phyloP scores from a whole-genome alignment of 2,113 vertebrate genomes.

The Peucedramus taeniatus region DNA sequence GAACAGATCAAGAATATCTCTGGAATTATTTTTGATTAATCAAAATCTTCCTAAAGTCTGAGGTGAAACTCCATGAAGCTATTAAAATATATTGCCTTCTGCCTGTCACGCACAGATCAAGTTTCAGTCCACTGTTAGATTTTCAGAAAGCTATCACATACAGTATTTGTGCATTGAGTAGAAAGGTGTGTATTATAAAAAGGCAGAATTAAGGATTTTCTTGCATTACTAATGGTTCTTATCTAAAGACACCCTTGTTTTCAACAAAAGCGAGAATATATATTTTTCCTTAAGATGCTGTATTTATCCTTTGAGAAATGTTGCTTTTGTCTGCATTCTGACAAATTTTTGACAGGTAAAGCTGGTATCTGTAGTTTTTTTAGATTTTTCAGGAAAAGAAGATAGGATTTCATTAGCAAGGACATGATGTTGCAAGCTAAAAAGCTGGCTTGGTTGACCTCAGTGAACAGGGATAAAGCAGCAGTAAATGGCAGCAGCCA shows the following conservation, averaged over 20 bases:
- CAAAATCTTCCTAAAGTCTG: background rate
- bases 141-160: background rate
- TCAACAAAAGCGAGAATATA: background rate
- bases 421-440: background rate
- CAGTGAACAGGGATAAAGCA: background rate
- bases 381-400: background rate
- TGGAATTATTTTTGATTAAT: background rate
- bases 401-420: background rate
- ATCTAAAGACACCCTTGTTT: background rate
- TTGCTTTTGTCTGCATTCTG: background rate
- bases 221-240: background rate
- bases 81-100: background rate
- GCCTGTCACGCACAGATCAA: background rate
- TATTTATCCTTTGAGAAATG: background rate
- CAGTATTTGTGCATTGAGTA: background rate
- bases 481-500: background rate
- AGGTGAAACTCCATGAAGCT: background rate
- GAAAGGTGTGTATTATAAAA: background rate
- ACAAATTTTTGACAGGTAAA: background rate
- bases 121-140: background rate
- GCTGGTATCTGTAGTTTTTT: background rate
- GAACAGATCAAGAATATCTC: background rate
- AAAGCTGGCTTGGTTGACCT: background rate
- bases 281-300: background rate
- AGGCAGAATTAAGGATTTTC: background rate